Conservation (phyloP, 2,888 invertebrate species). For the Conomelus anceps region DNA sequence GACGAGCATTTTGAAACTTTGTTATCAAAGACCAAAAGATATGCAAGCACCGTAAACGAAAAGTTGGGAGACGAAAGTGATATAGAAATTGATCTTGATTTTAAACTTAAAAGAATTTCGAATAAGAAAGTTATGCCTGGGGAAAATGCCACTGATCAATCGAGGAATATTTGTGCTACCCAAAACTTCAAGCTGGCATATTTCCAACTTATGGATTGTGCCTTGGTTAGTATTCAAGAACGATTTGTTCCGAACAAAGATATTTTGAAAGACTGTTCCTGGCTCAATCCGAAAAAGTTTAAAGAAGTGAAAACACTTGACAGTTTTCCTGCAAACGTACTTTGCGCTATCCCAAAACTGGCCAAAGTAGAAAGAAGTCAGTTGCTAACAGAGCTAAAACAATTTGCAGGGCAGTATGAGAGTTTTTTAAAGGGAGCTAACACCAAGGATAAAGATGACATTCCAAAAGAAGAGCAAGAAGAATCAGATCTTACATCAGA, state of each 20-base stretch:
- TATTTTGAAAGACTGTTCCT: slow-evolving; percentile 10
- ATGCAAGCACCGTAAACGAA: too few species aligned
- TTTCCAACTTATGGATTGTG: slow-evolving; percentile 15
- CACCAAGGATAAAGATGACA: not conserved
- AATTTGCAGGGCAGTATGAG: not conserved
- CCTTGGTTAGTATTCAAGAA: slow-evolving; percentile 7
- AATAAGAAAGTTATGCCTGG: too few species aligned
- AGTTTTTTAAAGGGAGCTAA: not conserved
- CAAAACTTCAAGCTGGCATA: not conserved
- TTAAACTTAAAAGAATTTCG: too few species aligned
- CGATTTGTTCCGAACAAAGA: slow-evolving; percentile 12
- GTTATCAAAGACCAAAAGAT: too few species aligned
- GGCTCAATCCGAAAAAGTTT: slow-evolving; percentile 17
- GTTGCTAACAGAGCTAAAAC: not conserved
- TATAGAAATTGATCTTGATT: too few species aligned
- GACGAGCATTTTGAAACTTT: too few species aligned
- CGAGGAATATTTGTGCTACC: not conserved
- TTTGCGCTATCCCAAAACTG: slow-evolving; percentile 2
- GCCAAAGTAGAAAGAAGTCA: slow-evolving; percentile 10
- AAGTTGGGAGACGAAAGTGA: too few species aligned
- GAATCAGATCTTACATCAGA: not conserved
- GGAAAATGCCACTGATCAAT: too few species aligned
- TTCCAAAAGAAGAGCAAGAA: not conserved
- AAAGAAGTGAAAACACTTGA: slow-evolving; percentile 5
- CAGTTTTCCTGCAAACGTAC: slow-evolving; percentile 8